Base-by-base conservation (phyloP, 2,888 invertebrate species). In the Perizoma affinitatum region DNA sequence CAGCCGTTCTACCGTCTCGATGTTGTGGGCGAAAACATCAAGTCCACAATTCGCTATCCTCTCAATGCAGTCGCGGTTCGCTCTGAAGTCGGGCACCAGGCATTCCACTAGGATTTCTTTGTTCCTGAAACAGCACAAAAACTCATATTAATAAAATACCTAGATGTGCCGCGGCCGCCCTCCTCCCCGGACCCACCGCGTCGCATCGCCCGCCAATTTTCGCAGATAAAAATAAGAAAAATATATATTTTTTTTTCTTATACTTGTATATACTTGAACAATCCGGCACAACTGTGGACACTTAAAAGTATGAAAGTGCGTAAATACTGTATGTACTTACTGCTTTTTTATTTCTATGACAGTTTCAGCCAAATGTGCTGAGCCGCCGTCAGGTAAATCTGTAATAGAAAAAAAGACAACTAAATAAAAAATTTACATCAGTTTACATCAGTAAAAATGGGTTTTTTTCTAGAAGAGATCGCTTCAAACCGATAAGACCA, bases 11-110 rank as follows among this genome's bases (percentile, higher is more conserved):
- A 99, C 98, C 0, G 99, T 99, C 93, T 99, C 99, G 42, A 99
- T 96, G 85, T 99, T 99, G 86, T 99, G 99, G 0, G 99, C 99
- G 75, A 96, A 99, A 41, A 99, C 99, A 87, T 99, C 99, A 0
- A 99, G 92, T 0, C 98, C 98, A 61, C 97, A 95, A 11, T 92
- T 82, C 0, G 96, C 97, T 59, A 99, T 96, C 0, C 90, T 94
- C 75, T 93, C 93, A 0, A 99, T 95, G 73, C 95, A 94, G 5
- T 94, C 92, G 50, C 95, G 80, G 80, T 97, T 94, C 0, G 98
- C 99, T 48, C 96, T 93, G 86, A 99, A 99, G 87, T 99, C 99
- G 0, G 99, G 99, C 8, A 98, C 98, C 42, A 99, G 90, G 75
- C 99, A 99, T 89, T 99, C 99, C 0, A 99, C 98, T 65, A 99